A percentile compares a stretch with the other conserved stretches of the same genome.
Evolutionary conservation across 2,797 vertebrate genomes (phyloP).

Genomic region (Euthynnus affinis): DNA sequence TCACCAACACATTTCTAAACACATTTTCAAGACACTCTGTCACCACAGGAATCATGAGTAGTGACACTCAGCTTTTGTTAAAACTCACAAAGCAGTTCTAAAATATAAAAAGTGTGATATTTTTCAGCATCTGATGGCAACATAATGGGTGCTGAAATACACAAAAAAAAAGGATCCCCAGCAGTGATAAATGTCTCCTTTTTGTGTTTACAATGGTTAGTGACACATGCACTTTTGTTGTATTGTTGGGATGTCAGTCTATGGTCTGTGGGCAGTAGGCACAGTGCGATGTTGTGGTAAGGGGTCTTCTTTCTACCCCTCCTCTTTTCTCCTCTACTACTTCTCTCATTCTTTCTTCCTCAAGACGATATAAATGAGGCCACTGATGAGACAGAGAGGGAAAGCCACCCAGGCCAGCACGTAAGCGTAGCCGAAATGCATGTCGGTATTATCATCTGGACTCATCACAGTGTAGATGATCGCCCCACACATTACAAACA

Average conservation of each 20-base stretch:
- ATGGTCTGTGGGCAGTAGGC: constrained; percentile 83
- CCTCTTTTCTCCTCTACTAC: constrained; percentile 25
- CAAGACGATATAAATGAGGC: constrained; percentile 94
- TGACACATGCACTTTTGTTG: constrained; percentile 70
- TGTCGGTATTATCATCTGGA: constrained; percentile 55
- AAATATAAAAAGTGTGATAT: constrained; percentile 21
- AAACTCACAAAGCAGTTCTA: constrained; percentile 27
- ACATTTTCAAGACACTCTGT: constrained; percentile 16
- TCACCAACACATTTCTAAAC: constrained; percentile 58
- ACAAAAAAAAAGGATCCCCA: constrained; percentile 24
- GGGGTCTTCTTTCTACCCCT: constrained; percentile 56
- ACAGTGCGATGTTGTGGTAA: constrained; percentile 77
- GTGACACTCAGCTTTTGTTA: constrained; percentile 12
- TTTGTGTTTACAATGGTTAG: constrained; percentile 58
- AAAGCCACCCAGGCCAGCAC: constrained; percentile 97
- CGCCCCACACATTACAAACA: constrained; percentile 94
- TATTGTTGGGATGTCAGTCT: constrained; percentile 72
- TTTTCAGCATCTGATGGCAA: constrained; percentile 48
- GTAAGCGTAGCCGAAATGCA: constrained; percentile 91
- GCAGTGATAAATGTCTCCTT: constrained; percentile 30
- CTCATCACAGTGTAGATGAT: constrained; percentile 96
- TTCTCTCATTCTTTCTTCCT: constrained; percentile 93
- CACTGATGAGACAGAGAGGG: constrained; percentile 93
- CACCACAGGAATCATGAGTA: not conserved
- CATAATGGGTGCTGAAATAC: constrained; percentile 34